Evolutionary conservation across 2,888 invertebrate genomes (phyloP), one percentile per base, ranked within the genome.

Genomic region (Synanthedon tipuliformis): DNA sequence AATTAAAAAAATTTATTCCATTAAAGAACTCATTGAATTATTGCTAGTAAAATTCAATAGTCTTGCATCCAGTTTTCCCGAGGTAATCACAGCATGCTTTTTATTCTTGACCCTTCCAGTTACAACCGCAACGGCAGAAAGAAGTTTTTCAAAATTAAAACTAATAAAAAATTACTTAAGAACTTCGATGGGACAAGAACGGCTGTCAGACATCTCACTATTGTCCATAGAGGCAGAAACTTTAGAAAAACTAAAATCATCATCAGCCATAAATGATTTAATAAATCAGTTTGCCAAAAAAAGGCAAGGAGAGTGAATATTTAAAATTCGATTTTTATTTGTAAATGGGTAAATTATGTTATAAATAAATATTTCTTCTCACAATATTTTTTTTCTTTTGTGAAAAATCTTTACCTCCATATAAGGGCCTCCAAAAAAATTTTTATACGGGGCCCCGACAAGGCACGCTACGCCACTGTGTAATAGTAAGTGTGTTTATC

Each of bases 91-190:
- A 55, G 52, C 54, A 53, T 57, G 54, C 55, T 54, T 56, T 56
- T 50, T 58, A 57, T 60, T 58, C 51, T 58, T 60, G 56, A 56
- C 57, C 54, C 57, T 58, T 56, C 56, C 57, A n/a, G 48, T 48
- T 48, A 48, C 48, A 48, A 48, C 48, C n/a, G 57, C 56, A 56
- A 57, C 57, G 13, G 50, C 55, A 16, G 54, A 50, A 50, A 50
- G 50, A 50, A 50, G 50, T 16, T 50, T 50, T 50, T 16, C 50
- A 15, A 50, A 50, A 16, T n/a, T 50, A 8, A 50, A 50, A 50
- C 50, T 50, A n/a, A 8, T 50, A 15, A 50, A 15, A 50, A 50
- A 50, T 50, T 50, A 48, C n/a, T 13, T 48, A 10, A 48, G 48
- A 13, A 48, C 48, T 48, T 48, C 51, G 49, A 55, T 55, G 53